These are phyloP conservation scores for Drosophila borealis DNA, from an alignment of 2,888 invertebrate genomes.

Conservation along the genomic window DNA sequence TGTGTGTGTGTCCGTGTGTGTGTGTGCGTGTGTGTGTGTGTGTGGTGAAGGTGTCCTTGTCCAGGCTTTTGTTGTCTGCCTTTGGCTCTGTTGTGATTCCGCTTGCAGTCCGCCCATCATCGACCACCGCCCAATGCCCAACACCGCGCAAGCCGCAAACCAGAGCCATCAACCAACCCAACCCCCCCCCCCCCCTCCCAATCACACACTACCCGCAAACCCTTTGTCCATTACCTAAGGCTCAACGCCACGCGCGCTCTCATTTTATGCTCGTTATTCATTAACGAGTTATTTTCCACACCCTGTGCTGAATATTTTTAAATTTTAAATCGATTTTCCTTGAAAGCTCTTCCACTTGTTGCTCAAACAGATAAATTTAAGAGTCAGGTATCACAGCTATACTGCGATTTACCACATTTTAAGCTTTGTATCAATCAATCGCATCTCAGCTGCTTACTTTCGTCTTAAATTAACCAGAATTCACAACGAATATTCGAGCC, in stretches of 20 bases:
- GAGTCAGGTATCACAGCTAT: background rate
- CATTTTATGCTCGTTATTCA: slow-evolving; percentile 78
- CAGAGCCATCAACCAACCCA: background rate
- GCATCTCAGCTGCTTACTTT: background rate
- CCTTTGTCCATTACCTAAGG: slow-evolving; percentile 2
- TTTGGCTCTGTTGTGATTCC: slow-evolving; percentile 58
- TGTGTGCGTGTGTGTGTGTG: slow-evolving; percentile 15
- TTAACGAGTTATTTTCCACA: slow-evolving; percentile 78
- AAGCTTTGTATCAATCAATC: background rate
- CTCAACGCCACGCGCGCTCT: slow-evolving; percentile 61
- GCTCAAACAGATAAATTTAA: slow-evolving; percentile 11
- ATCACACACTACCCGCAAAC: background rate
- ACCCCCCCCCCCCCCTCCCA: background rate
- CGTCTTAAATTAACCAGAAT: background rate
- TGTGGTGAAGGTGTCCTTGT: slow-evolving; percentile 27
- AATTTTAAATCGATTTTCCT: slow-evolving; percentile 74
- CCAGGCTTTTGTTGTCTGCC: slow-evolving; percentile 20
- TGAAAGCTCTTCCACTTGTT: slow-evolving; percentile 40
- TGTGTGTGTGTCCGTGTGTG: slow-evolving; percentile 11
- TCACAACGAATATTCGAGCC: too few relatives aligned
- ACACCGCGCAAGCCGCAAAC: background rate
- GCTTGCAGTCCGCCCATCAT: slow-evolving; percentile 23
- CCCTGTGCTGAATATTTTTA: slow-evolving; percentile 70
- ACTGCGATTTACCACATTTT: too few relatives aligned
- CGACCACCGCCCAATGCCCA: slow-evolving; percentile 9